Percentiles rank a stretch among this genome's conserved stretches.
Evolutionary conservation across 1,140 invertebrate species (phyloP).

Genomic region (Coptotermes formosanus): DNA sequence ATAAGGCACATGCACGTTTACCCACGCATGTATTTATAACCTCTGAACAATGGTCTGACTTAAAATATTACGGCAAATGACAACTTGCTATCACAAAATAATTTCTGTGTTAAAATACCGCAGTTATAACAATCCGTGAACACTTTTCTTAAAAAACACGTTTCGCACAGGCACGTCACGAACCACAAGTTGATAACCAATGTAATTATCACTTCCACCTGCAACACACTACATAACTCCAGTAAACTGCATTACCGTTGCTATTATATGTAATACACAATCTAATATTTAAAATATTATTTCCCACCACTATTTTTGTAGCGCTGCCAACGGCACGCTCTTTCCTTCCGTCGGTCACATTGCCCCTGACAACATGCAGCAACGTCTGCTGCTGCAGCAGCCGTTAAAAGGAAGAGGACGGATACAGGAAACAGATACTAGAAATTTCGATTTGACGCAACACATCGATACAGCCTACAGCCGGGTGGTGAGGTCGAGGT

Average conservation of each 20-base stretch:
- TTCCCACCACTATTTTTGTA: conserved; percentile 4
- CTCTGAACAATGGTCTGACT: no score
- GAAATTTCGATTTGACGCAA: neutral
- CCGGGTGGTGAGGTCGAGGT: neutral
- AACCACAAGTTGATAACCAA: neutral
- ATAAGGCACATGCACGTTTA: no score
- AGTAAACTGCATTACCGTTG: neutral
- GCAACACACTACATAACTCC: neutral
- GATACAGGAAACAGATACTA: neutral
- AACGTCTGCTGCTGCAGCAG: neutral
- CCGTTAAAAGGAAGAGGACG: neutral
- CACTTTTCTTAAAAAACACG: neutral
- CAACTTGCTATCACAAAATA: no score
- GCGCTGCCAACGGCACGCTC: neutral
- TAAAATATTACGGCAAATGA: no score
- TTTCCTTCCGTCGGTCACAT: conserved; percentile 6
- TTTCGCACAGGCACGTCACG: neutral
- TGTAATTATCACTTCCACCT: neutral
- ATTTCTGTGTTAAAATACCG: no score
- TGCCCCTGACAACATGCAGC: neutral
- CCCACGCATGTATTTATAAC: no score
- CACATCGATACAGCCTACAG: neutral
- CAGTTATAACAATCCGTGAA: no score
- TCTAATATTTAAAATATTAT: neutral
- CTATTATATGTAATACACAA: neutral